Evolutionary conservation across 2,888 invertebrate species (phyloP).

Genomic region (Pedicia rivosa): DNA sequence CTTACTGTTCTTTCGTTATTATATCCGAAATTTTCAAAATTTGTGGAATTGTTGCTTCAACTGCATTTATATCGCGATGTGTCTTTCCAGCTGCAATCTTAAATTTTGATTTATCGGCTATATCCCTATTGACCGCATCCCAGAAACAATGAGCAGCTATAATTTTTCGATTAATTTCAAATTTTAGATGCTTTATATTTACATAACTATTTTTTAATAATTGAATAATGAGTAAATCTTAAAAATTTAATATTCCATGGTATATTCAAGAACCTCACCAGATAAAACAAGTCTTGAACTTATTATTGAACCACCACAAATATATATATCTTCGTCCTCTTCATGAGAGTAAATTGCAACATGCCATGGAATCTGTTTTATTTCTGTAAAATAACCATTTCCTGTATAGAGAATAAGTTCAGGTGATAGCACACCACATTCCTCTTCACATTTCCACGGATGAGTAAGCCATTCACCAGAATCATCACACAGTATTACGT

Average conservation of each 20-base stretch:
- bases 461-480: constrained; percentile 9
- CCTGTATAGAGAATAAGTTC: constrained; percentile 4
- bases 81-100: constrained; percentile 10
- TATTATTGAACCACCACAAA: constrained; percentile 10
- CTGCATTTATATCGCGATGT: constrained; percentile 5
- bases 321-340: not conserved
- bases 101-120: constrained; percentile 2
- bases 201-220: no score
- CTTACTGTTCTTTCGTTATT: constrained; percentile 1
- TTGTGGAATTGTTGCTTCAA: constrained; percentile 11
- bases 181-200: no score
- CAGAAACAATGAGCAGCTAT: constrained; percentile 12
- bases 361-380: constrained; percentile 9
- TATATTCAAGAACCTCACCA: not conserved
- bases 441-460: constrained; percentile 8
- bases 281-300: constrained; percentile 8
- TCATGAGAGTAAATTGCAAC: constrained; percentile 6
- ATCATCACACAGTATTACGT: constrained; percentile 8
- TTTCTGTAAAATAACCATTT: not conserved
- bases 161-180: no score
- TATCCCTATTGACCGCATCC: not conserved
- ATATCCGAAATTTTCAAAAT: constrained; percentile 12
- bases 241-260: no score
- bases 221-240: not conserved
- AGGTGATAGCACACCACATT: constrained; percentile 8